Evolutionary conservation across 2,113 vertebrate genomes (phyloP), one percentile per base, ranked within the genome.

Genomic region (Archocentrus centrarchus): DNA sequence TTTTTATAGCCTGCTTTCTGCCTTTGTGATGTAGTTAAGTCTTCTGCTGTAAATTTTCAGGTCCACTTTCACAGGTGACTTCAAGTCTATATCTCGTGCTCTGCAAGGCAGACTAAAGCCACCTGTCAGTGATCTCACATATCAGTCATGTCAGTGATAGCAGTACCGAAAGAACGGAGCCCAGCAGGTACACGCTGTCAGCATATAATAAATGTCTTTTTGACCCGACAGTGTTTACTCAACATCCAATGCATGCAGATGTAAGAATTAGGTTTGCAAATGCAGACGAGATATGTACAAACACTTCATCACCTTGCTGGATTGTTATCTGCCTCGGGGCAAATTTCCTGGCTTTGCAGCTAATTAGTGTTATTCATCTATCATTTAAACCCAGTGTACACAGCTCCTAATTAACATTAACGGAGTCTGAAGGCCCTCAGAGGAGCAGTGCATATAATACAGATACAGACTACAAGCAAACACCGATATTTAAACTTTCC

Each of bases 321-420:
- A 91, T 78, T 80, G 82, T 87, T 87, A 77, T 88, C 84, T 88
- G 83, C 90, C 89, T 84, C 6, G 1, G 37, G 91, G 89, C 85
- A 86, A 78, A 89, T 92, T 87, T 92, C 62, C 79, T 79, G 76
- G 64, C 83, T 91, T 80, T 92, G 80, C 78, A 75, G 82, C 91
- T 94, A 89, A 94, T 94, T 93, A 91, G 82, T 86, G 91, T 91
- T 93, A 86, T 89, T 93, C 78, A 88, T 93, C 87, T 88, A 90
- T 90, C 76, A 63, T 53, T 90, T 91, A 82, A 92, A 93, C 92
- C 83, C 88, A 91, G 84, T 85, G 70, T 88, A 87, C 79, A 91
- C 64, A 81, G 82, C 7, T 58, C n/a, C 81, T 92, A 91, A 95
- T 94, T 93, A 93, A 90, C 90, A 90, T 86, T 90, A 83, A 87